Evolutionary conservation across 2,113 vertebrate genomes (phyloP).

Genomic region (Corynorhinus townsendii): DNA sequence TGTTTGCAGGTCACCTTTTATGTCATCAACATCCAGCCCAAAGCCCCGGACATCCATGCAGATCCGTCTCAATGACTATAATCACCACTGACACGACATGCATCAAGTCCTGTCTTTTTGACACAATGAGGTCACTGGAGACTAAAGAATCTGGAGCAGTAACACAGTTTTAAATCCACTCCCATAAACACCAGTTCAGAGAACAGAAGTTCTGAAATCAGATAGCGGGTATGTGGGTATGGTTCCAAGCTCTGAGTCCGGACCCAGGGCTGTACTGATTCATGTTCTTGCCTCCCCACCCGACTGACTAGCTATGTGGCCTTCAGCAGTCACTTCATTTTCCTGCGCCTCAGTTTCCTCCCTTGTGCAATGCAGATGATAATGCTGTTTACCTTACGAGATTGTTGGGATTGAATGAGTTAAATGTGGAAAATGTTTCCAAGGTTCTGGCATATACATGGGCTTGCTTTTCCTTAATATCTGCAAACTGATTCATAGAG

Average conservation of each 20-base stretch:
- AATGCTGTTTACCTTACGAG: not conserved
- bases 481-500: not conserved
- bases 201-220: not conserved
- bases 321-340: not conserved
- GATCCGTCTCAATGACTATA: not conserved
- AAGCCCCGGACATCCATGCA: not conserved
- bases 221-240: not conserved
- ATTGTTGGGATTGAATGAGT: not conserved
- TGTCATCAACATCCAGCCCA: not conserved
- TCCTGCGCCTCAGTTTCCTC: not conserved
- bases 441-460: not conserved
- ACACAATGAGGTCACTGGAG: conserved; percentile 1
- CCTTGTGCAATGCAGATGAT: not conserved
- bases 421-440: not conserved
- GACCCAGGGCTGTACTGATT: not conserved
- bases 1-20: not conserved
- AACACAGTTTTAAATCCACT: not conserved
- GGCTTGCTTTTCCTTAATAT: not conserved
- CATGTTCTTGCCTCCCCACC: not conserved
- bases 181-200: not conserved
- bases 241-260: not conserved
- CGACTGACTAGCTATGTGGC: not conserved
- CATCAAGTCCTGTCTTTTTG: not conserved
- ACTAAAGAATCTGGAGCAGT: not conserved
- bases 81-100: not conserved